Percentiles rank a stretch among this genome's conserved stretches.
These are phyloP conservation scores for Anoplius nigerrimus DNA, from an alignment of 2,888 invertebrate species.

Conservation along the genomic window DNA sequence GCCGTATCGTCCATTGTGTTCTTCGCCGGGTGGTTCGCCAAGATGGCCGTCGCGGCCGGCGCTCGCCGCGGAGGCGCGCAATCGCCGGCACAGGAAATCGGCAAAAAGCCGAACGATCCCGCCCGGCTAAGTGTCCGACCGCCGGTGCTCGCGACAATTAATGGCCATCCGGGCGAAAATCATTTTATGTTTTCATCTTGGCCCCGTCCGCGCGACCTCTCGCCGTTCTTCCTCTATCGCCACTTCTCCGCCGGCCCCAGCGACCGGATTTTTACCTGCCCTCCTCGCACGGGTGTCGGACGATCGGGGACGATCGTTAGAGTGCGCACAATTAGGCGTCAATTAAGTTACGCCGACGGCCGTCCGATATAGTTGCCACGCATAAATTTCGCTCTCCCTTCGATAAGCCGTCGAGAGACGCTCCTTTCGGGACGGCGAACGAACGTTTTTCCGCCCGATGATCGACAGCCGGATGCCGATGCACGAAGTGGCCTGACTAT, in stretches of 20 bases:
- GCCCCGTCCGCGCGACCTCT: conserved; percentile 2
- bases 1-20: conserved; percentile 51
- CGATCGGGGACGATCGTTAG: no score
- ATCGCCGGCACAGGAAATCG: conserved; percentile 39
- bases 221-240: background rate
- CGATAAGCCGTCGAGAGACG: no score
- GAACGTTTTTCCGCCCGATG: no score
- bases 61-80: conserved; percentile 28
- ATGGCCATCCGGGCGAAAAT: conserved; percentile 62
- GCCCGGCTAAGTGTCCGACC: conserved; percentile 43
- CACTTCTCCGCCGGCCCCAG: background rate
- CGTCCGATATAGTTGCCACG: no score
- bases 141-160: conserved; percentile 57
- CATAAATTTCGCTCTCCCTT: no score
- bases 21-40: conserved; percentile 58
- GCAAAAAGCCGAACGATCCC: conserved; percentile 40
- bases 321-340: background rate
- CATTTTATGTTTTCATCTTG: conserved; percentile 68
- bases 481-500: no score
- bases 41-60: conserved; percentile 63
- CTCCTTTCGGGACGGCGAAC: no score
- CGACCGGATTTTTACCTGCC: background rate
- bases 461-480: no score
- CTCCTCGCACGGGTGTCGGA: no score
- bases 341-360: no score